Base-by-base conservation (phyloP, 2,797 vertebrate species). In the Phrynocephalus guinanensis region DNA sequence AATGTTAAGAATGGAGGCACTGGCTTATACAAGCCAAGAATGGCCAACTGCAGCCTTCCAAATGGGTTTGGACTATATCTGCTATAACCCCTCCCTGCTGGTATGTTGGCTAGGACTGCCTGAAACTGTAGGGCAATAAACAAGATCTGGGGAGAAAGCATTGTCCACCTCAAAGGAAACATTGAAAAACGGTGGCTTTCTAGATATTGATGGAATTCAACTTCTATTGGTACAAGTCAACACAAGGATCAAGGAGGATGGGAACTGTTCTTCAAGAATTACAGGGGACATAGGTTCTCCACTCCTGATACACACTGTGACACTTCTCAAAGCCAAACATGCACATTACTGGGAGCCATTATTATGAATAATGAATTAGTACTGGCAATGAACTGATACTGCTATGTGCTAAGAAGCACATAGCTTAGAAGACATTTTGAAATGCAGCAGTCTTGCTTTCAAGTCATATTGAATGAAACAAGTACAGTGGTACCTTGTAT, bases 301-400 rank as follows among this genome's bases (percentile, higher is more conserved):
- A 52, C 13, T 48, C 76, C 48, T 50, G 26, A 56, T 78, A 52
- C 52, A 52, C 68, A 70, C 11, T 2, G 20, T 33, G n/a, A 8
- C 15, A 44, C 2, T 28, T 24, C 48, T 90, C 84, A 78, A 22
- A 86, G 88, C 86, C 38, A 52, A 30, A 90, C 60, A 6, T 15
- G 28, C 6, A 78, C 9, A 13, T 6, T 72, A 66, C 0, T 38
- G 50, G 67, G 16, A 91, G 0, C 0, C 84, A 66, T 48, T 63
- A 15, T 24, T 84, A 28, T 66, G 28, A 3, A 18, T 71, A 33
- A 1, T 75, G 26, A 67, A 15, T 38, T 16, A 78, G 48, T 52
- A 8, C 22, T 38, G 48, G 3, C 22, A 38, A 77, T 44, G 5
- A 30, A 87, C 18, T 38, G 82, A 26, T 28, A 26, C 13, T 8